A percentile compares a stretch with the other conserved stretches of the same genome.
Conservation (phyloP, 2,113 vertebrate species). For the Himantopus leucocephalus region DNA sequence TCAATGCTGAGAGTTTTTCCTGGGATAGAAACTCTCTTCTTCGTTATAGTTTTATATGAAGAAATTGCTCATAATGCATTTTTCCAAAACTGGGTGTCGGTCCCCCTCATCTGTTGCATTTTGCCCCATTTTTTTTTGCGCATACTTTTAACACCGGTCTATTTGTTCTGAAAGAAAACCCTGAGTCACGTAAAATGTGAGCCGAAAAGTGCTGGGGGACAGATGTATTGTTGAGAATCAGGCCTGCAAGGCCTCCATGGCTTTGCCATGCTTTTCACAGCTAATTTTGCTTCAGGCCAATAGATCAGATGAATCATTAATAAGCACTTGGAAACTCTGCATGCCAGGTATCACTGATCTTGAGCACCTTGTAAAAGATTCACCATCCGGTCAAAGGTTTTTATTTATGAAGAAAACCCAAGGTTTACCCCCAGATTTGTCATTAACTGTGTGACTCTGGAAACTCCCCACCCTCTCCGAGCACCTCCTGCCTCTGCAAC, state of each 20-base stretch:
- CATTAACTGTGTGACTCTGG: constrained; percentile 19
- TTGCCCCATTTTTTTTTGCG: background rate
- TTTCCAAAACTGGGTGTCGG: background rate
- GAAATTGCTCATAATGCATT: background rate
- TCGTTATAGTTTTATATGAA: background rate
- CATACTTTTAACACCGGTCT: background rate
- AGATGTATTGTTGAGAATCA: background rate
- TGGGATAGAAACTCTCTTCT: background rate
- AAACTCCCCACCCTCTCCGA: background rate
- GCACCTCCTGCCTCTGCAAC: background rate
- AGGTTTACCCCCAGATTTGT: constrained; percentile 35
- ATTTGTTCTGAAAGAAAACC: background rate
- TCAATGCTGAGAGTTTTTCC: background rate
- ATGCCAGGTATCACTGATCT: background rate
- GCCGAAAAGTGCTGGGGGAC: background rate
- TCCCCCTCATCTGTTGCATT: background rate
- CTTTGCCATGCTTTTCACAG: constrained; percentile 15
- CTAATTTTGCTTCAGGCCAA: constrained; percentile 24
- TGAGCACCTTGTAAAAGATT: constrained; percentile 60
- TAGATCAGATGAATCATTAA: constrained; percentile 58
- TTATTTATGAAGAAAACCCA: background rate
- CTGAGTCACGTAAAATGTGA: background rate
- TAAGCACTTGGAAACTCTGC: constrained; percentile 6
- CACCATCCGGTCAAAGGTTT: constrained; percentile 31
- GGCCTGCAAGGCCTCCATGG: background rate